Conservation (phyloP, 2,888 invertebrate species). For the Nymphalis urticae region DNA sequence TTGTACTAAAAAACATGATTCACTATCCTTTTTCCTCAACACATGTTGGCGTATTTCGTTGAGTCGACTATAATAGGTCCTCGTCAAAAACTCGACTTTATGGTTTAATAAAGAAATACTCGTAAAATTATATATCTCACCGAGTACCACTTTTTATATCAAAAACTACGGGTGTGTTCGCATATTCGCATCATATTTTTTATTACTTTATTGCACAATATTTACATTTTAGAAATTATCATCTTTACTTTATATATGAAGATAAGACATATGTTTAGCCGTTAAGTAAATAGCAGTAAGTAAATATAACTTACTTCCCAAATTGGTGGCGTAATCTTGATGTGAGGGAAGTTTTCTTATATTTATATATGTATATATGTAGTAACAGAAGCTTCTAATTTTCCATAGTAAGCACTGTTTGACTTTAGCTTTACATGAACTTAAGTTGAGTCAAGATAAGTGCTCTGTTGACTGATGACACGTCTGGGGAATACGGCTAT, state of each 20-base stretch:
- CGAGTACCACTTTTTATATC: not conserved
- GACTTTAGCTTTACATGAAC: not conserved
- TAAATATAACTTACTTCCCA: no score
- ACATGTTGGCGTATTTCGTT: slow-evolving; percentile 14
- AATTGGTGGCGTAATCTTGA: no score
- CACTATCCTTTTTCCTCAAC: not conserved
- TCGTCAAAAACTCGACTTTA: slow-evolving; percentile 14
- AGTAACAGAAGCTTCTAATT: not conserved
- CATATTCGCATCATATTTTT: no score
- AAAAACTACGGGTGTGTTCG: not conserved
- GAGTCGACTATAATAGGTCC: slow-evolving; percentile 10
- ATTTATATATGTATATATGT: no score
- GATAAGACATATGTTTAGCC: no score
- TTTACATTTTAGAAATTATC: no score
- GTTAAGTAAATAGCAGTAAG: no score
- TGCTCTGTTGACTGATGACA: slow-evolving; percentile 7
- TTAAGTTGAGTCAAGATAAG: slow-evolving; percentile 4
- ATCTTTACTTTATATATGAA: no score
- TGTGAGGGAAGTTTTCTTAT: no score
- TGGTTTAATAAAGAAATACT: slow-evolving; percentile 7
- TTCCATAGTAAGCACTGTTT: not conserved
- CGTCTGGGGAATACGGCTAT: slow-evolving; percentile 9
- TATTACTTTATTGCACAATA: not conserved
- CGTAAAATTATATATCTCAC: slow-evolving; percentile 5
- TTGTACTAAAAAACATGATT: not conserved